Conservation (phyloP, 2,113 vertebrate species). For the Machaerirhynchus nigripectus region DNA sequence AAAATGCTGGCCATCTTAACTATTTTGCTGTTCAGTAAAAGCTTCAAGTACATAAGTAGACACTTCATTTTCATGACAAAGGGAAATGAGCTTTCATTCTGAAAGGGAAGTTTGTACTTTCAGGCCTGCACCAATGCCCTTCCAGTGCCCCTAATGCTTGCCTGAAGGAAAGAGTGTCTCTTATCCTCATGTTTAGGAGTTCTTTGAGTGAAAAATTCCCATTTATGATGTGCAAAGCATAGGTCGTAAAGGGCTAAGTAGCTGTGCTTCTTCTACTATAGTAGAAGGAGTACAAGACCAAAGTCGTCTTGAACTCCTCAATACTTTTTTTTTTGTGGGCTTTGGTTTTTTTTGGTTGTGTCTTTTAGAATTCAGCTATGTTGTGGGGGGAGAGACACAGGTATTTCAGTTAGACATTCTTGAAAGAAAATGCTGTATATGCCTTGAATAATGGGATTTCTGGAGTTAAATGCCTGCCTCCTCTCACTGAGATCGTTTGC, state of each 20-base stretch:
- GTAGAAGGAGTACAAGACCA: background rate
- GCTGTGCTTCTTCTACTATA: background rate
- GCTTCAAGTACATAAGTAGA: background rate
- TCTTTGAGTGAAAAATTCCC: background rate
- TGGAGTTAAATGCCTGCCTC: background rate
- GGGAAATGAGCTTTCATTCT: background rate
- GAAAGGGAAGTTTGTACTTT: background rate
- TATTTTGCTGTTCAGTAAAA: background rate
- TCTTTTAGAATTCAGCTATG: background rate
- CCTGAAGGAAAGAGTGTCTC: background rate
- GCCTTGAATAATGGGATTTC: background rate
- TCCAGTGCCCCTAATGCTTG: background rate
- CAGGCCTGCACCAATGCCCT: background rate
- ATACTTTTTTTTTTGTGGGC: fast-evolving
- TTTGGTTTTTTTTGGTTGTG: background rate
- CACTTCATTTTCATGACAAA: background rate
- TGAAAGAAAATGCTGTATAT: background rate
- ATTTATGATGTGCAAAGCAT: background rate
- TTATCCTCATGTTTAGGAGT: background rate
- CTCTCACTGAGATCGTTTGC: background rate
- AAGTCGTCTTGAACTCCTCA: background rate
- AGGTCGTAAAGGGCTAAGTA: background rate
- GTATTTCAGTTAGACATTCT: background rate
- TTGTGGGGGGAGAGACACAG: background rate
- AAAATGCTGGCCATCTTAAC: background rate